Evolutionary conservation across 2,888 invertebrate species (phyloP).

Genomic region (Calameuta filiformis): DNA sequence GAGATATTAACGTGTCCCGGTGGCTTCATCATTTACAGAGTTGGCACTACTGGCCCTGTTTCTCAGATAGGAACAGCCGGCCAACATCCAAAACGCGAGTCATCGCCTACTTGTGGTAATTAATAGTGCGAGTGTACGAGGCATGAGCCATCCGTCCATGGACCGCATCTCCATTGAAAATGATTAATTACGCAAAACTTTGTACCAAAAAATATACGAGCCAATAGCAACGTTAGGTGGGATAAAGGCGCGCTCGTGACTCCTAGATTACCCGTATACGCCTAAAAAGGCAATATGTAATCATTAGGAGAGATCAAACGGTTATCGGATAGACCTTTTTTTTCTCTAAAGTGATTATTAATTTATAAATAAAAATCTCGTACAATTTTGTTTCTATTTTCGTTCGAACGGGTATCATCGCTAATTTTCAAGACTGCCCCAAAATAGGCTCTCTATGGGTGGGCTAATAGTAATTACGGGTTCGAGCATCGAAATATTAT

Average conservation of each 20-base stretch:
- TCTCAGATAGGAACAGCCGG: conserved; percentile 13
- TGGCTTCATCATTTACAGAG: conserved; percentile 21
- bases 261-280: conserved; percentile 4
- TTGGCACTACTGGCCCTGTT: conserved; percentile 17
- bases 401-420: conserved; percentile 23
- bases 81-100: conserved; percentile 32
- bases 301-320: neutral
- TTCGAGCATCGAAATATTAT: conserved; percentile 54
- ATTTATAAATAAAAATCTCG: neutral
- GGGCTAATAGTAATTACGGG: conserved; percentile 61
- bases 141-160: conserved; percentile 35
- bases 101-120: conserved; percentile 38
- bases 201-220: conserved; percentile 37
- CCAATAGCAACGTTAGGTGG: conserved; percentile 28
- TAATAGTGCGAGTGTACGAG: conserved; percentile 45
- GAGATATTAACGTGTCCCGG: conserved; percentile 20
- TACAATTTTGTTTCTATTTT: conserved; percentile 26
- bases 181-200: conserved; percentile 45
- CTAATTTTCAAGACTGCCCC: neutral
- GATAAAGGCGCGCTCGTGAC: conserved; percentile 17
- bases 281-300: neutral
- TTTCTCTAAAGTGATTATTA: neutral
- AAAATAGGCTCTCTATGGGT: conserved; percentile 50
- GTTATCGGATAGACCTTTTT: neutral
- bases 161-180: conserved; percentile 34